These are phyloP conservation scores for Lineus longissimus DNA, from an alignment of 1,140 invertebrate genomes.

Conservation along the genomic window DNA sequence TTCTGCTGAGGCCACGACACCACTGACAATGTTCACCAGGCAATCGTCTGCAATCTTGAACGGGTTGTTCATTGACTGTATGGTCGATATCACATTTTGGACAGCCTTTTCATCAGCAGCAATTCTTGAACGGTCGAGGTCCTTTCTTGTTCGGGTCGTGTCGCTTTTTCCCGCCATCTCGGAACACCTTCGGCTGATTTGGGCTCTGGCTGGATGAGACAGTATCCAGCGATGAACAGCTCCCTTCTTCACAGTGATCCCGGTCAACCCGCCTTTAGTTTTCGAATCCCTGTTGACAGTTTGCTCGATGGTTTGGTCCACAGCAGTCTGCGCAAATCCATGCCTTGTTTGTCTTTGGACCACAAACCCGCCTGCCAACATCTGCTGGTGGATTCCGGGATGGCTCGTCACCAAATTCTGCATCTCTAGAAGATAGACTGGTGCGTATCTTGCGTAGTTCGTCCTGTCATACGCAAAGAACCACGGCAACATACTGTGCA, in stretches of 20 bases:
- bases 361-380: background rate
- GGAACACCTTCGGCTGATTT: background rate
- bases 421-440: conserved; percentile 17
- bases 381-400: background rate
- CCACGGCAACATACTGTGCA: conserved; percentile 15
- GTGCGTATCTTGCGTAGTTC: conserved; percentile 12
- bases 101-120: conserved; percentile 11
- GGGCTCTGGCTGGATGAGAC: background rate
- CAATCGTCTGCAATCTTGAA: background rate
- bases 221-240: conserved; percentile 7
- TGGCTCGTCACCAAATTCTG: background rate
- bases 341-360: background rate
- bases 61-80: conserved; percentile 14
- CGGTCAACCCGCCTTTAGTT: conserved; percentile 4
- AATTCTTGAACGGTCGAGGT: conserved; percentile 4
- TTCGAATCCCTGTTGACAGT: conserved; percentile 14
- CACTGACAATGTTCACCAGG: background rate
- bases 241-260: background rate
- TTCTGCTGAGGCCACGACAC: no score
- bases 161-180: conserved; percentile 4
- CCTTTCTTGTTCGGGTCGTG: background rate
- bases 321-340: conserved; percentile 1
- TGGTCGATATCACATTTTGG: background rate
- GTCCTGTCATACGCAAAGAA: conserved; percentile 9
- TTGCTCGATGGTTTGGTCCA: conserved; percentile 14